These are phyloP conservation scores for Garra rufa DNA, from an alignment of 2,113 vertebrate genomes.

Conservation along the genomic window DNA sequence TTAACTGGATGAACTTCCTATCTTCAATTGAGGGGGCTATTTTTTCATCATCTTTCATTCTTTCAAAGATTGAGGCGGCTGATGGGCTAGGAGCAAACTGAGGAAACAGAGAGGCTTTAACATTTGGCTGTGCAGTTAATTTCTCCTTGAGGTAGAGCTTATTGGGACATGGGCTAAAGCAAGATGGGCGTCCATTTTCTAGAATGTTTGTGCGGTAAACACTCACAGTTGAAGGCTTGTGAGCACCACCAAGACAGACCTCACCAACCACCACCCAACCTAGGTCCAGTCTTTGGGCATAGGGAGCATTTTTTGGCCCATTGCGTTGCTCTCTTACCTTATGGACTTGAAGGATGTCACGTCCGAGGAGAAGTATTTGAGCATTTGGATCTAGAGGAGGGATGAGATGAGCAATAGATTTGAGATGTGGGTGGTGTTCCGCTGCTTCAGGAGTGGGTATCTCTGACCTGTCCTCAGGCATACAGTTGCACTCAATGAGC, in stretches of 20 bases:
- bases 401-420: too few species aligned
- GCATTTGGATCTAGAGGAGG: neutral
- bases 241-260: neutral
- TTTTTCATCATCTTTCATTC: neutral
- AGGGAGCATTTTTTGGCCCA: neutral
- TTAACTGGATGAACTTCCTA: neutral
- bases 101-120: neutral
- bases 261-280: neutral
- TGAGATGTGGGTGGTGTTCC: too few species aligned
- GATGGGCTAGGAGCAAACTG: neutral
- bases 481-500: too few species aligned
- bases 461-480: too few species aligned
- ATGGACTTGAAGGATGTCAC: neutral
- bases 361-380: neutral
- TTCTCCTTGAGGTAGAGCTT: neutral
- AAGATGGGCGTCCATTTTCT: neutral
- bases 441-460: too few species aligned
- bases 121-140: neutral
- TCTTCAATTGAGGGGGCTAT: neutral
- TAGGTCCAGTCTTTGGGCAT: neutral
- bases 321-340: neutral
- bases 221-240: neutral
- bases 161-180: neutral
- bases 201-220: neutral
- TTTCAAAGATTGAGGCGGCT: neutral